These are phyloP conservation scores for Camponotus vicinus DNA, from an alignment of 1,140 invertebrate species.

Conservation along the genomic window DNA sequence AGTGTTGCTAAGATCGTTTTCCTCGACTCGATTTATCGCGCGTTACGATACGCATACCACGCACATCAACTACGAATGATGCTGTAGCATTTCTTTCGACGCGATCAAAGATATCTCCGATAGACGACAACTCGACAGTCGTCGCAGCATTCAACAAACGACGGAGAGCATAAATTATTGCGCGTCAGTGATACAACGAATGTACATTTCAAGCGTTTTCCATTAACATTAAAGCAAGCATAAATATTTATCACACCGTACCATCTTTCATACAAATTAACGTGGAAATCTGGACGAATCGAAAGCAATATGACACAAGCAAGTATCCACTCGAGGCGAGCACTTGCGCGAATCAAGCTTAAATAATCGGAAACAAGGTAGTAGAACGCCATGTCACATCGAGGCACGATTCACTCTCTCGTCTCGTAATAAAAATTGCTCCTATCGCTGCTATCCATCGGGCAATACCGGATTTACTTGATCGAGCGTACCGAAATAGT, in stretches of 20 bases:
- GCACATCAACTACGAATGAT: slow-evolving; percentile 38
- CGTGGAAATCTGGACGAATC: neutral
- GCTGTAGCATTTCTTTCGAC: slow-evolving; percentile 38
- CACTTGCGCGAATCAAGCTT: neutral
- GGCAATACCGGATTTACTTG: slow-evolving; percentile 49
- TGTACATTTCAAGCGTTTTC: neutral
- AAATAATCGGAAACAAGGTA: slow-evolving; percentile 27
- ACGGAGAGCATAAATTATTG: slow-evolving; percentile 21
- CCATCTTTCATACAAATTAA: neutral
- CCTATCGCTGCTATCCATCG: neutral
- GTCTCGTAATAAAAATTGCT: slow-evolving; percentile 63
- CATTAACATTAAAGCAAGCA: neutral
- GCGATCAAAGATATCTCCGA: slow-evolving; percentile 33
- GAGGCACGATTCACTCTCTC: slow-evolving; percentile 2
- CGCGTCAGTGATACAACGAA: neutral
- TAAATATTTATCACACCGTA: neutral
- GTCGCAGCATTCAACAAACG: neutral
- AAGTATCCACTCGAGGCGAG: neutral
- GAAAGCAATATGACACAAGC: neutral
- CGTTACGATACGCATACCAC: slow-evolving; percentile 56
- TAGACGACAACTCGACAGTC: slow-evolving; percentile 51
- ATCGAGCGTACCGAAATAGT: slow-evolving; percentile 67
- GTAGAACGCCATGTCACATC: slow-evolving; percentile 14
- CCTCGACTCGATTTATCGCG: slow-evolving; percentile 48
- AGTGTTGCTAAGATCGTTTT: slow-evolving; percentile 24